Percentiles rank a stretch among this genome's conserved stretches.
These are phyloP conservation scores for Synanthedon tipuliformis DNA, from an alignment of 2,888 invertebrate species.

Conservation along the genomic window DNA sequence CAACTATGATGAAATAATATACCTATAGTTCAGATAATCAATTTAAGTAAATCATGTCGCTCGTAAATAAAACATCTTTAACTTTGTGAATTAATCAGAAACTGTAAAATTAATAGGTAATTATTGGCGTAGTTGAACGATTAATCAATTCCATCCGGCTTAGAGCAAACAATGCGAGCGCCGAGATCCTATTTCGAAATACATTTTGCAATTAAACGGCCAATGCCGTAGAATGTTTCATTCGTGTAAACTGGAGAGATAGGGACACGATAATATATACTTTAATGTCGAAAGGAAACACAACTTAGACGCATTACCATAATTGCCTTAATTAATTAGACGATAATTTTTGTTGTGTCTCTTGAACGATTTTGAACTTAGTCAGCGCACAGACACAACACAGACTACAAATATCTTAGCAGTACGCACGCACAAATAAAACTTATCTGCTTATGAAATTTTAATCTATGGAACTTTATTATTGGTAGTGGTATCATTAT, in stretches of 20 bases:
- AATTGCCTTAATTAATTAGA: conserved; percentile 6
- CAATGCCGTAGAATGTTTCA: conserved; percentile 16
- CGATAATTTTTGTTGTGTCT: background rate
- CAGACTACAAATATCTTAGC: no score
- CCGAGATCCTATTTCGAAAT: conserved; percentile 31
- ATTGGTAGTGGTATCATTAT: no score
- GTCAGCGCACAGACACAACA: no score
- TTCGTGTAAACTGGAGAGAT: conserved; percentile 4
- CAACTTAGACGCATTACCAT: conserved; percentile 16
- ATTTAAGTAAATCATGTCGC: no score
- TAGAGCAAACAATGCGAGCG: conserved; percentile 28
- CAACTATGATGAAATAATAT: no score
- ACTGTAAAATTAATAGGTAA: conserved; percentile 22
- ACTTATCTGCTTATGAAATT: no score
- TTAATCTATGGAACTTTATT: no score
- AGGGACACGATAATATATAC: conserved; percentile 2
- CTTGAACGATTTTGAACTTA: no score
- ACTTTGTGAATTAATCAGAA: conserved; percentile 11
- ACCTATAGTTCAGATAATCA: no score
- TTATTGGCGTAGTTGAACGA: conserved; percentile 21
- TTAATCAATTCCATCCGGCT: conserved; percentile 40
- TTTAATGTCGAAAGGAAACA: conserved; percentile 4
- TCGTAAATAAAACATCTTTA: conserved; percentile 11
- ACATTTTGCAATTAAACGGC: conserved; percentile 29
- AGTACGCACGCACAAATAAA: no score